These are phyloP conservation scores for Drosophila oshimai DNA, from an alignment of 1,140 invertebrate genomes.

Conservation along the genomic window DNA sequence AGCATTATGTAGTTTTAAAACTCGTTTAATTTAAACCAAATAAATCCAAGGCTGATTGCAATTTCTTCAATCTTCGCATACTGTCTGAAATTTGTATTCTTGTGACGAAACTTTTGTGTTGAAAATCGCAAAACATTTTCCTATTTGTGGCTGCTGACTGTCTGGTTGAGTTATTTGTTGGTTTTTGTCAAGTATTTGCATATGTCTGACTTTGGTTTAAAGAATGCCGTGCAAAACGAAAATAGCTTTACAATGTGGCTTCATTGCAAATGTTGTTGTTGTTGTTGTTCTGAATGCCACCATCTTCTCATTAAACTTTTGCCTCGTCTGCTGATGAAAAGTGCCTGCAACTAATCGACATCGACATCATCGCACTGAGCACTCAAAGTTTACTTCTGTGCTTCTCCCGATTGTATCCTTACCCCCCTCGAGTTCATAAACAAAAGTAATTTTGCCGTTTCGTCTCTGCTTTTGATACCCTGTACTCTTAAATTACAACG, in stretches of 20 bases:
- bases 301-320: conserved; percentile 37
- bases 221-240: conserved; percentile 9
- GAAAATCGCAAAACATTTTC: conserved; percentile 2
- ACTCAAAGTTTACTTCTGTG: conserved; percentile 19
- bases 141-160: conserved; percentile 3
- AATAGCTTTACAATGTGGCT: conserved; percentile 22
- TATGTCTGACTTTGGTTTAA: conserved; percentile 2
- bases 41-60: too few relatives aligned
- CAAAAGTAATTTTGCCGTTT: conserved; percentile 58
- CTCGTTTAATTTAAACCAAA: not conserved
- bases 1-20: not conserved
- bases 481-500: too few relatives aligned
- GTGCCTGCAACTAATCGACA: conserved; percentile 34
- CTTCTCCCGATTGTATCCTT: conserved; percentile 5
- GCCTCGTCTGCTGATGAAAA: conserved; percentile 34
- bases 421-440: conserved; percentile 11
- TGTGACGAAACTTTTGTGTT: conserved; percentile 1
- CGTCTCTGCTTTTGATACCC: not conserved
- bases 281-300: not conserved
- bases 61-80: conserved; percentile 4
- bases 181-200: conserved; percentile 15
- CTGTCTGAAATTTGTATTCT: not conserved
- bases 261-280: not conserved
- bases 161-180: conserved; percentile 5
- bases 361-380: conserved; percentile 16